Evolutionary conservation across 2,113 vertebrate species (phyloP).

Genomic region (Marcusenius ussheri): DNA sequence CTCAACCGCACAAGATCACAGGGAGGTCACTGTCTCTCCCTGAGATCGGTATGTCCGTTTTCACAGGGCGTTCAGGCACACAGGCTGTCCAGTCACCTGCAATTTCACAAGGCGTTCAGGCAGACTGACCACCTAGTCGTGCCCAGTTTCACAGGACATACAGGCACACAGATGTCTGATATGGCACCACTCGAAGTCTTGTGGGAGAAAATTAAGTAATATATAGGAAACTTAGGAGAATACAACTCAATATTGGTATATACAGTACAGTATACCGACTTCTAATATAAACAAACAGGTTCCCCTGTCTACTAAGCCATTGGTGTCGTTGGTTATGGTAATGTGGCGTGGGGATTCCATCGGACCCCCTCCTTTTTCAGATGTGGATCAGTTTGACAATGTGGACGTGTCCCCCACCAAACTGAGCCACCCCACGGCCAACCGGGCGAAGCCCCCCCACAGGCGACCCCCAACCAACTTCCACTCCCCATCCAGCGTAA

Average conservation of each 20-base stretch:
- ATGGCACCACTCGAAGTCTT: background rate
- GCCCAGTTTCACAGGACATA: too few species aligned
- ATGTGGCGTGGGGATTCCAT: background rate
- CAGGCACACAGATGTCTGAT: background rate
- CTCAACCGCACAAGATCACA: background rate
- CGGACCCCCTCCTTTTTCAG: background rate
- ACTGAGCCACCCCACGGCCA: slow-evolving; percentile 62
- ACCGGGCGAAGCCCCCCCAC: slow-evolving; percentile 62
- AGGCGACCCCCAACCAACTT: slow-evolving; percentile 57
- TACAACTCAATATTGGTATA: background rate
- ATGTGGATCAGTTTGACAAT: slow-evolving; percentile 49
- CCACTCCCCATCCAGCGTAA: slow-evolving; percentile 30
- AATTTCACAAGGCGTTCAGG: background rate
- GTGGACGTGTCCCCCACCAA: slow-evolving; percentile 53
- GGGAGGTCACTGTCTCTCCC: background rate
- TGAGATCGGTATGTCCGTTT: background rate
- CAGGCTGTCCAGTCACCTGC: background rate
- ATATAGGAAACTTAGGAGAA: background rate
- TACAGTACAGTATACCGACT: background rate
- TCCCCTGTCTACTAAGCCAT: background rate
- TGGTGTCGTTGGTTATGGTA: background rate
- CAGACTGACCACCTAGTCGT: too few species aligned
- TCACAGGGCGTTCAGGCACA: background rate
- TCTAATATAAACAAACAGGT: background rate
- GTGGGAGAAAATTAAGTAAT: background rate